A percentile compares a stretch with the other conserved stretches of the same genome.
phyloP scores from a whole-genome alignment of 2,888 invertebrate genomes.

The Lypha dubia region DNA sequence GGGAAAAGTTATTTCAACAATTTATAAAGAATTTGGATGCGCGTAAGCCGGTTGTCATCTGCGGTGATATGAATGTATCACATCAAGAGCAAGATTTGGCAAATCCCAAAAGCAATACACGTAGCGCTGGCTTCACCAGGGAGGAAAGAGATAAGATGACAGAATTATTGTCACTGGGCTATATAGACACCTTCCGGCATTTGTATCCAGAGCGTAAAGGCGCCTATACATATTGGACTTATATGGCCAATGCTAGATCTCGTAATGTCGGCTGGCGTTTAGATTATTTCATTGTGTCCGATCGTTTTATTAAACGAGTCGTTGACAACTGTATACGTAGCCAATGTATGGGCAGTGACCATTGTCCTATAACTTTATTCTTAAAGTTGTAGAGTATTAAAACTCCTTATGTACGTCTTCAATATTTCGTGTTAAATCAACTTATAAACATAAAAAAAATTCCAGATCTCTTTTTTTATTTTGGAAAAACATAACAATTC shows the following conservation, averaged over 20 bases:
- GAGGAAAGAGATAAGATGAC: slow-evolving; percentile 97
- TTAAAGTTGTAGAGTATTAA: slow-evolving; percentile 84
- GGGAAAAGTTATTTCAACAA: slow-evolving; percentile 93
- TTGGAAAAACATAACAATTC: slow-evolving; percentile 25
- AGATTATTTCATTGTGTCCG: slow-evolving; percentile 96
- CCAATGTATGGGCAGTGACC: slow-evolving; percentile 95
- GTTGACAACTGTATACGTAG: slow-evolving; percentile 93
- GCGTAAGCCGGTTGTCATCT: slow-evolving; percentile 96
- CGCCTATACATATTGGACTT: slow-evolving; percentile 98
- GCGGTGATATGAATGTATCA: slow-evolving; percentile 99
- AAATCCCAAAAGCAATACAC: slow-evolving; percentile 96
- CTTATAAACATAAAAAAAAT: slow-evolving; percentile 2
- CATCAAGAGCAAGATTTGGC: slow-evolving; percentile 97
- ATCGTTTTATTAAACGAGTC: slow-evolving; percentile 89
- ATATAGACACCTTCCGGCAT: slow-evolving; percentile 93
- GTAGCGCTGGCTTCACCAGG: slow-evolving; percentile 97
- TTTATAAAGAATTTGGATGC: slow-evolving; percentile 91
- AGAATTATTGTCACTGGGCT: slow-evolving; percentile 90
- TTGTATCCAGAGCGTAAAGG: slow-evolving; percentile 92
- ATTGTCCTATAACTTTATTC: slow-evolving; percentile 95
- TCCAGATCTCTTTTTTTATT: slow-evolving; percentile 45
- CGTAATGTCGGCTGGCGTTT: slow-evolving; percentile 98
- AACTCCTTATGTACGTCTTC: background rate
- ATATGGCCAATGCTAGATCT: slow-evolving; percentile 92
- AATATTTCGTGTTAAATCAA: background rate